Percentiles rank a stretch among this genome's conserved stretches.
phyloP scores from a whole-genome alignment of 2,113 vertebrate species.

The Lagopus leucura region DNA sequence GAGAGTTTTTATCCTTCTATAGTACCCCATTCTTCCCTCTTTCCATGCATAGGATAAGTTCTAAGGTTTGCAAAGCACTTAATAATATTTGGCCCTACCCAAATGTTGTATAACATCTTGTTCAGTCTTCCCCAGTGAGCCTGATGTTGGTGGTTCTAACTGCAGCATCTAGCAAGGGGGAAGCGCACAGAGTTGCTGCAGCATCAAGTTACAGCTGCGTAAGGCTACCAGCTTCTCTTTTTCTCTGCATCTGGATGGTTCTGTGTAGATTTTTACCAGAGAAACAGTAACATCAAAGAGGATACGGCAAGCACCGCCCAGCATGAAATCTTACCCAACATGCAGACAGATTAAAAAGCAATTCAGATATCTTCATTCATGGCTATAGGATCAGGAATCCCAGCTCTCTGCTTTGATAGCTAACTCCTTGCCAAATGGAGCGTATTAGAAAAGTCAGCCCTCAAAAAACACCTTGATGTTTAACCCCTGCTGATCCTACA shows the following conservation, averaged over 20 bases:
- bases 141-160: background rate
- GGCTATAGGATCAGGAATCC: background rate
- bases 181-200: background rate
- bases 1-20: background rate
- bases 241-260: background rate
- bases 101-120: background rate
- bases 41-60: background rate
- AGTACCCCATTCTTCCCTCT: background rate
- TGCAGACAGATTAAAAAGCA: background rate
- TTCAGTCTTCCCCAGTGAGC: background rate
- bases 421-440: constrained; percentile 15
- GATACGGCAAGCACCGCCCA: background rate
- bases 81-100: background rate
- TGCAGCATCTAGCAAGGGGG: background rate
- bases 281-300: background rate
- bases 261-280: background rate
- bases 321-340: background rate
- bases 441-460: background rate
- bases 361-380: background rate
- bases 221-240: background rate
- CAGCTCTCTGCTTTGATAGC: background rate
- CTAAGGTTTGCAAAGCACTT: background rate
- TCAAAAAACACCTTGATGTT: background rate
- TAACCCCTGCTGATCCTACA: background rate
- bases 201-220: background rate